phyloP scores from a whole-genome alignment of 2,797 vertebrate species.

The Rachycentron canadum region DNA sequence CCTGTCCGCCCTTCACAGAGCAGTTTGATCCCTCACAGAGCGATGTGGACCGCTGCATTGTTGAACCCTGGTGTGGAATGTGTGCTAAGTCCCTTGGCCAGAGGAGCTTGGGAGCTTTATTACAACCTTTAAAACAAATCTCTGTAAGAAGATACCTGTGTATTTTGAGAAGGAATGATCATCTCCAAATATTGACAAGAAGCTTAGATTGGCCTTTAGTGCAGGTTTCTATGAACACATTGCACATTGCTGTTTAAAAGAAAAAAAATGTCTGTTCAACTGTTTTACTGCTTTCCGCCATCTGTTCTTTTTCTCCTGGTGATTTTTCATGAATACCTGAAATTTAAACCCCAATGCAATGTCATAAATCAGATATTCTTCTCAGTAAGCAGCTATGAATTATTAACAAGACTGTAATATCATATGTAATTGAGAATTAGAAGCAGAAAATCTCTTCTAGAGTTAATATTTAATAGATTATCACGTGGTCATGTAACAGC shows the following conservation, averaged over 20 bases:
- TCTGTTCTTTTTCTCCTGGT: neutral
- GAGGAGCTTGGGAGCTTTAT: constrained; percentile 53
- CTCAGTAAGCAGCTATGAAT: neutral
- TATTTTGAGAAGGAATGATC: constrained; percentile 68
- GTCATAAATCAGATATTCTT: neutral
- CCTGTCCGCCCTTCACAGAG: constrained; percentile 43
- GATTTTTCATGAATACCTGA: neutral
- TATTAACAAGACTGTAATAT: neutral
- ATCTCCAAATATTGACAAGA: constrained; percentile 49
- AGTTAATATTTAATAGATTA: neutral
- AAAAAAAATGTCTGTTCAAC: neutral
- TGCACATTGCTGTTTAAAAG: neutral
- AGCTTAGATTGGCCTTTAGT: constrained; percentile 7
- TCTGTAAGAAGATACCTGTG: constrained; percentile 68
- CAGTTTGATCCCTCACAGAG: constrained; percentile 58
- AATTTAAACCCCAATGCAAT: neutral
- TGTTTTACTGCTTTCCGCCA: neutral
- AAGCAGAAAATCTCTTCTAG: neutral
- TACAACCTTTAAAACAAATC: constrained; percentile 73
- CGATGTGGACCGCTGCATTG: constrained; percentile 61
- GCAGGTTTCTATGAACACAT: neutral
- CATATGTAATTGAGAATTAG: neutral
- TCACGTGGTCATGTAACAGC: neutral
- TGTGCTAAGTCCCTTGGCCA: constrained; percentile 61
- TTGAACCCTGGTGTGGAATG: constrained; percentile 78